phyloP scores from a whole-genome alignment of 2,797 vertebrate genomes.

The Botia kubotai region DNA sequence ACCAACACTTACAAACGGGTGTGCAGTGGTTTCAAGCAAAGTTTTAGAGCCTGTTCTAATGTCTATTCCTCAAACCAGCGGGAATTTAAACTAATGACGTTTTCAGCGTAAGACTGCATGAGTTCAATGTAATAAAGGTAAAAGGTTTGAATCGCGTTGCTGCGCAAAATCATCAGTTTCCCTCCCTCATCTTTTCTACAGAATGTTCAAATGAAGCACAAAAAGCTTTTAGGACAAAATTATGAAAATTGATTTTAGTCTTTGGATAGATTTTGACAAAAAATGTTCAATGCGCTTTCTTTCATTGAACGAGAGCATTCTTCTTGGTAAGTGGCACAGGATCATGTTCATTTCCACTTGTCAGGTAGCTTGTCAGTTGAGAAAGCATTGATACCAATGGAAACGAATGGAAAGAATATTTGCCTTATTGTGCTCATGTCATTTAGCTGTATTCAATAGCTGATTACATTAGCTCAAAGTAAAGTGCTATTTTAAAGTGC shows the following conservation, averaged over 20 bases:
- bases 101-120: neutral
- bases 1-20: neutral
- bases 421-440: conserved; percentile 12
- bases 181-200: conserved; percentile 48
- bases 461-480: neutral
- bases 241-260: conserved; percentile 72
- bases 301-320: conserved; percentile 22
- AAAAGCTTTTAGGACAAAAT: conserved; percentile 67
- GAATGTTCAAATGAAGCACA: conserved; percentile 56
- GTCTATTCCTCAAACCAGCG: neutral
- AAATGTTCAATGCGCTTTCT: conserved; percentile 47
- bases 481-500: no score
- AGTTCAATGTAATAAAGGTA: conserved; percentile 3
- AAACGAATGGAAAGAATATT: neutral
- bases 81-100: neutral
- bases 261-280: conserved; percentile 56
- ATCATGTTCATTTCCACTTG: conserved; percentile 49
- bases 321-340: conserved; percentile 48
- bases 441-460: conserved; percentile 20
- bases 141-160: neutral
- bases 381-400: conserved; percentile 5
- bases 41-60: neutral
- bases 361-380: conserved; percentile 41
- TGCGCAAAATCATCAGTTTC: conserved; percentile 49
- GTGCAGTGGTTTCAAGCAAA: neutral